Evolutionary conservation across 2,113 vertebrate genomes (phyloP).

Genomic region (Hippoglossus stenolepis): DNA sequence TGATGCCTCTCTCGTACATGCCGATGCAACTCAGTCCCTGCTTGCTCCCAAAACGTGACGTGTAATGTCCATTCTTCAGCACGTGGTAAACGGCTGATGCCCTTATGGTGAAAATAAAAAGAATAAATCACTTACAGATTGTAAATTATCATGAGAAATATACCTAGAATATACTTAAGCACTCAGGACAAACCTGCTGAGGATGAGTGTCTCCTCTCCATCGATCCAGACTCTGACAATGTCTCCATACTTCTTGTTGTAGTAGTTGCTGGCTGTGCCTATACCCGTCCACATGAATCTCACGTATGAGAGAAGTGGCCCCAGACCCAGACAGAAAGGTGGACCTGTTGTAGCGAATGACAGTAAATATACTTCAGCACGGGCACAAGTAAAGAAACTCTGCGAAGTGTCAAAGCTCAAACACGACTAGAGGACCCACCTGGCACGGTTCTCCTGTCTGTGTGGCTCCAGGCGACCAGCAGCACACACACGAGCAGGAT

Average conservation of each 20-base stretch:
- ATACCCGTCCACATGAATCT: conserved; percentile 91
- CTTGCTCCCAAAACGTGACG: conserved; percentile 91
- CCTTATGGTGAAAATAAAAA: conserved; percentile 67
- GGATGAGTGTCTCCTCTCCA: conserved; percentile 93
- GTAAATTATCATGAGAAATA: not conserved
- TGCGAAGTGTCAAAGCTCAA: not conserved
- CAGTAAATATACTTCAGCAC: not conserved
- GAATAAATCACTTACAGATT: not conserved
- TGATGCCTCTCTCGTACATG: conserved; percentile 94
- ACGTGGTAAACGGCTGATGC: conserved; percentile 89
- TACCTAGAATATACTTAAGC: not conserved
- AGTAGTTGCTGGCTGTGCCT: conserved; percentile 94
- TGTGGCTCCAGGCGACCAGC: conserved; percentile 83
- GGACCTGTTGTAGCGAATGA: conserved; percentile 83
- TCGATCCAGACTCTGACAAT: conserved; percentile 94
- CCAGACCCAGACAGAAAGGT: conserved; percentile 86
- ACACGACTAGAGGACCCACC: conserved; percentile 75
- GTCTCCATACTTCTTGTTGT: conserved; percentile 93
- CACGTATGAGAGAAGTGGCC: conserved; percentile 80
- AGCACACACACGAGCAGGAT: conserved; percentile 85
- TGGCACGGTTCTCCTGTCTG: conserved; percentile 84
- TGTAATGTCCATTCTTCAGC: conserved; percentile 88
- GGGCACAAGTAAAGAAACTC: not conserved
- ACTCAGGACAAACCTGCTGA: conserved; percentile 88
- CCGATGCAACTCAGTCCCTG: conserved; percentile 89